phyloP scores from a whole-genome alignment of 2,113 vertebrate genomes.

The Gymnocephalus cernua region DNA sequence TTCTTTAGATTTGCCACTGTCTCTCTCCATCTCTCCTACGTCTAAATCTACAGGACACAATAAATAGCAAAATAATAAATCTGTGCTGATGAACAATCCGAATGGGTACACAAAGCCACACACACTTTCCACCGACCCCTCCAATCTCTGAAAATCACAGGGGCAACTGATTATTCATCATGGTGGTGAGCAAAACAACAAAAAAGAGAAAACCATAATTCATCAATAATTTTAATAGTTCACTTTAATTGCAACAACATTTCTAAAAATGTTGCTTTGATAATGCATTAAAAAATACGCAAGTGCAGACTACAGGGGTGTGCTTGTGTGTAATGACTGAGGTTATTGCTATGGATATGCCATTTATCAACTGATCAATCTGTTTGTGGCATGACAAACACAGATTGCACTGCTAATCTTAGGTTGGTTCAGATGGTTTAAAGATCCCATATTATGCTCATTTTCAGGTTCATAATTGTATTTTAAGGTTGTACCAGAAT shows the following conservation, averaged over 20 bases:
- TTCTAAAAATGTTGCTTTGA: conserved; percentile 7
- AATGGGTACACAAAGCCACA: background rate
- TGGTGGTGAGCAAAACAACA: background rate
- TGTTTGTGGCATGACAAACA: background rate
- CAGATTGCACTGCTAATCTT: conserved; percentile 28
- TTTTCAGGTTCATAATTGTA: too few species aligned
- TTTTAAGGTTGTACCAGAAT: too few species aligned
- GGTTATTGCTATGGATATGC: conserved; percentile 15
- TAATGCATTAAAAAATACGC: background rate
- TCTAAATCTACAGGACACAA: background rate
- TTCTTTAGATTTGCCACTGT: background rate
- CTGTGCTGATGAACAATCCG: background rate
- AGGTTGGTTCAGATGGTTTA: conserved; percentile 49
- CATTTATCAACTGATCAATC: conserved; percentile 53
- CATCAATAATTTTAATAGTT: background rate
- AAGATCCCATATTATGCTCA: too few species aligned
- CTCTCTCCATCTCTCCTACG: accelerated
- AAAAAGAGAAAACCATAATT: background rate
- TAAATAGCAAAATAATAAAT: conserved; percentile 1
- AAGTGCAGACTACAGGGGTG: background rate
- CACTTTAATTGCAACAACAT: background rate
- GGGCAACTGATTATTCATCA: conserved; percentile 4
- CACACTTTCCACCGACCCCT: background rate
- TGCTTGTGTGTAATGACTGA: conserved; percentile 2
- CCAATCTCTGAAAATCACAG: background rate